Conservation (phyloP, 2,797 vertebrate species). For the Megaceryle alcyon region DNA sequence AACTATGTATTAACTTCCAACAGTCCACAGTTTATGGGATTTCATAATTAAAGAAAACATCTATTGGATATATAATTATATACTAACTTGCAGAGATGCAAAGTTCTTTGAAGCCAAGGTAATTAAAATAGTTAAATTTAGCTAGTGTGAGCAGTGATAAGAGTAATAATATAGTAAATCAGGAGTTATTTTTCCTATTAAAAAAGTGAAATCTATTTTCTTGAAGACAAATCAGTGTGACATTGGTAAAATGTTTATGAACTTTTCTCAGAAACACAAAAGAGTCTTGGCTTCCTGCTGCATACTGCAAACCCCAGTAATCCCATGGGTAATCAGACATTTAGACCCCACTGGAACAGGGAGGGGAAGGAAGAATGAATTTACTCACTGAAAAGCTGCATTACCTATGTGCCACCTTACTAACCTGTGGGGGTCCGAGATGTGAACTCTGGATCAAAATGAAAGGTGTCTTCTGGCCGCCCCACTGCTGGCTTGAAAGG, state of each 20-base stretch:
- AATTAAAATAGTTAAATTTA: not conserved
- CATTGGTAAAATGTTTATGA: not conserved
- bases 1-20: not conserved
- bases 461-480: conserved; percentile 96
- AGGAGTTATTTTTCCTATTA: not conserved
- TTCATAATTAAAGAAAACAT: not conserved
- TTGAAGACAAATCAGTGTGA: not conserved
- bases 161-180: not conserved
- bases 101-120: not conserved
- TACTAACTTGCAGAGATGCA: not conserved
- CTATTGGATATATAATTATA: not conserved
- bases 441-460: conserved; percentile 98
- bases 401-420: not conserved
- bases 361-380: not conserved
- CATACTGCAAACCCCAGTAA: not conserved
- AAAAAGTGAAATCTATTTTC: not conserved
- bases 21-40: not conserved
- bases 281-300: not conserved
- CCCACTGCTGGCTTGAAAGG: conserved; percentile 96
- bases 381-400: not conserved
- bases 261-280: not conserved
- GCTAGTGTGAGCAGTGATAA: not conserved
- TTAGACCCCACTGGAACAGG: not conserved
- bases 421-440: conserved; percentile 92
- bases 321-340: not conserved